Conservation (phyloP, 2,888 invertebrate genomes). For the Amiota minor region DNA sequence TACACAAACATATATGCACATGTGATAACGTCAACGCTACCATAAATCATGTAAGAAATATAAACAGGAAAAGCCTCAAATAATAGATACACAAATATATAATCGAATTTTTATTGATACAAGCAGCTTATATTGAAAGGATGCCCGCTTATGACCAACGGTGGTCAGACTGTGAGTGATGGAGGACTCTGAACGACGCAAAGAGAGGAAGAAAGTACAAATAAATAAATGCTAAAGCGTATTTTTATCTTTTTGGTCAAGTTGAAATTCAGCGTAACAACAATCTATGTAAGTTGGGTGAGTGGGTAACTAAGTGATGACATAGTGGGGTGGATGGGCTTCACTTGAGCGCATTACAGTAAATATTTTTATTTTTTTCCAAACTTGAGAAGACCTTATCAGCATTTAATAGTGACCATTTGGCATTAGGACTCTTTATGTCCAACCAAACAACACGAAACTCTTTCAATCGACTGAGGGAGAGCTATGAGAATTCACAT, state of each 20-base stretch:
- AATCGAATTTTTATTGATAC: conserved; percentile 74
- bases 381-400: conserved; percentile 42
- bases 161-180: neutral
- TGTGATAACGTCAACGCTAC: conserved; percentile 62
- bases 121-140: conserved; percentile 71
- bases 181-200: neutral
- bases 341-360: conserved; percentile 17
- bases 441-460: neutral
- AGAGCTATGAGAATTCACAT: neutral
- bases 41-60: conserved; percentile 59
- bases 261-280: conserved; percentile 28
- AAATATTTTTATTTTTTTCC: neutral
- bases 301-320: neutral
- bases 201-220: conserved; percentile 40
- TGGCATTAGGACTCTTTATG: conserved; percentile 19
- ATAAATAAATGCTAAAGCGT: conserved; percentile 57
- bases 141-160: conserved; percentile 43
- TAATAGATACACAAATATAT: conserved; percentile 50
- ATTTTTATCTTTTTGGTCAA: conserved; percentile 63
- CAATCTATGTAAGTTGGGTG: neutral
- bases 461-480: neutral
- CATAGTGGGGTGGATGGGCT: too few relatives aligned
- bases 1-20: neutral
- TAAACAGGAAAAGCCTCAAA: too few relatives aligned
- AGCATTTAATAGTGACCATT: conserved; percentile 47